These are phyloP conservation scores for Phalacrocorax pelagicus DNA, from an alignment of 2,113 vertebrate species.

Conservation along the genomic window DNA sequence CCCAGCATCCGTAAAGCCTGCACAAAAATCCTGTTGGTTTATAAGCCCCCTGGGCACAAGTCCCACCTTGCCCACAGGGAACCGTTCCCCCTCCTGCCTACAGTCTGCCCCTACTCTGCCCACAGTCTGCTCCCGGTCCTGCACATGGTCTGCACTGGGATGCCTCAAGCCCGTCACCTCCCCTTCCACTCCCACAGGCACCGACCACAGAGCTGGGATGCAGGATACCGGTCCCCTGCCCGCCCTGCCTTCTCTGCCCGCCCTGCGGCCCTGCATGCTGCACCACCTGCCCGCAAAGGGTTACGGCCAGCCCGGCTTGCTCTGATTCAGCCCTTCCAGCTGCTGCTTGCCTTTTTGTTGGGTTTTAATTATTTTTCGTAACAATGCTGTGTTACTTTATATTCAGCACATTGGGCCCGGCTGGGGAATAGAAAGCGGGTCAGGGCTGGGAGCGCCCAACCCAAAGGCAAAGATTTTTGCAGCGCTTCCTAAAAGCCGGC, in stretches of 20 bases:
- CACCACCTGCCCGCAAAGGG: background rate
- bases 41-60: background rate
- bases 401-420: background rate
- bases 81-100: background rate
- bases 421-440: constrained; percentile 8
- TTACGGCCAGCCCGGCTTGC: background rate
- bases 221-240: background rate
- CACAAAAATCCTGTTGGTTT: background rate
- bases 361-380: constrained; percentile 25
- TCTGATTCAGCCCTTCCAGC: background rate
- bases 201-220: background rate
- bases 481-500: background rate
- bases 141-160: background rate
- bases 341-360: constrained; percentile 8
- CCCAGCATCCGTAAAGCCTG: background rate
- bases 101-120: too few relatives aligned
- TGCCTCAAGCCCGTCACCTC: background rate
- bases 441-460: background rate
- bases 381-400: constrained; percentile 1
- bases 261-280: background rate
- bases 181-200: background rate
- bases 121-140: background rate
- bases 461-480: background rate
- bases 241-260: background rate
- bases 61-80: background rate